Conservation (phyloP, 2,113 vertebrate species). For the Tychaedon coryphoeus region DNA sequence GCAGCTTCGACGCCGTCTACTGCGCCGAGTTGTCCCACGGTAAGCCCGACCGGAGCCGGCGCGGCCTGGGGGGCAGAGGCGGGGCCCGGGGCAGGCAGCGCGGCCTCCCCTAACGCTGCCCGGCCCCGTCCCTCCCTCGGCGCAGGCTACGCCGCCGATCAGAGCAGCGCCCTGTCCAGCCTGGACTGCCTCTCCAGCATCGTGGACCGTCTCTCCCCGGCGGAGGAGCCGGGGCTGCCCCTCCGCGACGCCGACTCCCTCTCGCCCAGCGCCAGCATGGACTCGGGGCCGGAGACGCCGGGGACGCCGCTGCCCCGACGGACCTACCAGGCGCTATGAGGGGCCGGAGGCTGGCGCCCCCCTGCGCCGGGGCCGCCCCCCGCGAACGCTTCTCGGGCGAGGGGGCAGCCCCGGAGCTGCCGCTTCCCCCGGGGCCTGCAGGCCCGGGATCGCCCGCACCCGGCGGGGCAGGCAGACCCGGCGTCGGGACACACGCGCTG, state of each 20-base stretch:
- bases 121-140: neutral
- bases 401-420: neutral
- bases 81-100: neutral
- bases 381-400: neutral
- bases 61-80: neutral
- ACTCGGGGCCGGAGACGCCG: slow-evolving; percentile 84
- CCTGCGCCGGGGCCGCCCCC: neutral
- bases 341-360: neutral
- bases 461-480: neutral
- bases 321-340: slow-evolving; percentile 92
- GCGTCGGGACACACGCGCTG: neutral
- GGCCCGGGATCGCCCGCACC: neutral
- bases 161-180: slow-evolving; percentile 81
- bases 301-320: slow-evolving; percentile 79
- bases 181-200: slow-evolving; percentile 95
- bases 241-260: slow-evolving; percentile 70
- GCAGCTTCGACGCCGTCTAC: slow-evolving; percentile 80
- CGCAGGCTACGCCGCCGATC: slow-evolving; percentile 72
- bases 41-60: slow-evolving; percentile 61
- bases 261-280: slow-evolving; percentile 77
- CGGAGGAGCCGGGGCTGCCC: slow-evolving; percentile 67
- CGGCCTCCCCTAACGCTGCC: neutral
- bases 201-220: slow-evolving; percentile 89
- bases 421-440: neutral
- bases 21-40: slow-evolving; percentile 80